phyloP scores from a whole-genome alignment of 2,797 vertebrate species.

The Mus caroli region DNA sequence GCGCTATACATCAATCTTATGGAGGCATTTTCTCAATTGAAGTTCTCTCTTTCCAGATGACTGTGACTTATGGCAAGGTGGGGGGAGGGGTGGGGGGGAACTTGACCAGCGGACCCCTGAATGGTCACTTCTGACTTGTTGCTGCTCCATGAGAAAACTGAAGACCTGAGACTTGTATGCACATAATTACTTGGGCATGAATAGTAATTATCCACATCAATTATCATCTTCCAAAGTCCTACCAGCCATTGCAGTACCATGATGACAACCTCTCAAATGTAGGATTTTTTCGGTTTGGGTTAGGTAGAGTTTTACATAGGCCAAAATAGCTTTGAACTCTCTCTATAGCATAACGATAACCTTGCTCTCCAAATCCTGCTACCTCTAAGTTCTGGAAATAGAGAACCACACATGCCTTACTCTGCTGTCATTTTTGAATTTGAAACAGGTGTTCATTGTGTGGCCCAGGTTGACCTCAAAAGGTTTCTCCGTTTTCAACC shows the following conservation, averaged over 20 bases:
- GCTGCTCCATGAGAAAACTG: background rate
- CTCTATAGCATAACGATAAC: background rate
- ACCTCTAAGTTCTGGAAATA: background rate
- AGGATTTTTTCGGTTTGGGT: background rate
- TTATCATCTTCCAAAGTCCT: constrained; percentile 9
- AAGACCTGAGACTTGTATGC: background rate
- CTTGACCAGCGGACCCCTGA: background rate
- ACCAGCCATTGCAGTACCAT: background rate
- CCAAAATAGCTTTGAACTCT: background rate
- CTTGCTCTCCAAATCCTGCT: background rate
- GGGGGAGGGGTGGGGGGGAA: rapidly evolving
- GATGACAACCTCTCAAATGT: background rate
- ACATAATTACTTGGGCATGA: background rate
- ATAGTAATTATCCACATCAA: background rate
- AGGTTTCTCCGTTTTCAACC: background rate
- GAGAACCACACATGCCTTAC: background rate
- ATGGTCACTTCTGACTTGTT: background rate
- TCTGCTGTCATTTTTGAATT: background rate
- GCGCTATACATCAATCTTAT: background rate
- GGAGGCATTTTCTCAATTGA: background rate
- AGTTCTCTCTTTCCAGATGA: background rate
- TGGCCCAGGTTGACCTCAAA: background rate
- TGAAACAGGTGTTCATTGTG: background rate
- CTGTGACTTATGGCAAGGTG: background rate
- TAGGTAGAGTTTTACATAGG: background rate